A percentile compares a stretch with the other conserved stretches of the same genome.
Evolutionary conservation across 2,113 vertebrate genomes (phyloP).

Genomic region (Cnemophilus loriae): DNA sequence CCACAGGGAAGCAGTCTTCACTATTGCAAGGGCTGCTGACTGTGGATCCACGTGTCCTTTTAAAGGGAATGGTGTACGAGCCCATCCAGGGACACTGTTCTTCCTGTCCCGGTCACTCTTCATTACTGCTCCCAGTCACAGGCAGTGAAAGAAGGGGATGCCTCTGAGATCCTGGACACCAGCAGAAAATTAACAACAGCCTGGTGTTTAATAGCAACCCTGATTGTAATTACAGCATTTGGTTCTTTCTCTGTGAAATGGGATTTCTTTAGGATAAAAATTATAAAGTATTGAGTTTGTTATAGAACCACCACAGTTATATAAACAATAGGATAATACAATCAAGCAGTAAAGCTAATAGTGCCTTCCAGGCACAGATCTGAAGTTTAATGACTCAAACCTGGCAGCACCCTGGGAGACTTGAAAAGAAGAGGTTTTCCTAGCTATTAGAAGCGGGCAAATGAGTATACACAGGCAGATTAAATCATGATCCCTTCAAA

Average conservation of each 20-base stretch:
- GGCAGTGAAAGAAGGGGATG: not conserved
- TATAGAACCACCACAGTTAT: not conserved
- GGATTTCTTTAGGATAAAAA: not conserved
- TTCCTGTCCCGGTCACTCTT: not conserved
- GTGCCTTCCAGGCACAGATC: not conserved
- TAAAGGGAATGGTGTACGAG: not conserved
- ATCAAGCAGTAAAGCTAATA: not conserved
- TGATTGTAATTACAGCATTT: not conserved
- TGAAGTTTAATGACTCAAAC: slow-evolving; percentile 1
- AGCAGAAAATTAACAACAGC: not conserved
- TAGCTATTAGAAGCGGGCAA: not conserved
- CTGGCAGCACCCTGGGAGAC: not conserved
- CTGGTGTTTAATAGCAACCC: not conserved
- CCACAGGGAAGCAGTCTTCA: not conserved
- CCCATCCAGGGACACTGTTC: not conserved
- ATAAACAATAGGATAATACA: not conserved
- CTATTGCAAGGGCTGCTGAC: not conserved
- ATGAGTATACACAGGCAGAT: not conserved
- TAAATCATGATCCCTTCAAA: not conserved
- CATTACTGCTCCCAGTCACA: not conserved
- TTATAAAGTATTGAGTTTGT: not conserved
- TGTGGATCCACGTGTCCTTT: not conserved
- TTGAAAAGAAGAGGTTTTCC: not conserved
- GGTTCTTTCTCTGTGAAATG: not conserved
- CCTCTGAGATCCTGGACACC: not conserved